Base-by-base conservation (phyloP, 2,888 invertebrate species). In the Megamerina dolium region DNA sequence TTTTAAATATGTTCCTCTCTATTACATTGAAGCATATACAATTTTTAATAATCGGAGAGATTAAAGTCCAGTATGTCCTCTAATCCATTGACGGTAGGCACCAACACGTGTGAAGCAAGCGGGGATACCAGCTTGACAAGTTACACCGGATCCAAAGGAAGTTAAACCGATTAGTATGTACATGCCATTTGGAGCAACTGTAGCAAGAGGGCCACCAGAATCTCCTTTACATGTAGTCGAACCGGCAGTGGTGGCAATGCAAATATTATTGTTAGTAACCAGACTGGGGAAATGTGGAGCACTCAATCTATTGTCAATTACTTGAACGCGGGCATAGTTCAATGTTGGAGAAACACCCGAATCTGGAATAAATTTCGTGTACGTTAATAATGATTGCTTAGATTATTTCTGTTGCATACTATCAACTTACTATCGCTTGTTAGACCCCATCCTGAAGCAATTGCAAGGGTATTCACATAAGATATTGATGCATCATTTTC, bases 361-460 rank as follows among this genome's bases (percentile, higher is more conserved):
- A n/a, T n/a, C n/a, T n/a, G n/a, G n/a, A n/a, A n/a, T n/a, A n/a
- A n/a, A n/a, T n/a, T n/a, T n/a, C n/a, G n/a, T n/a, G n/a, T n/a
- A n/a, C n/a, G n/a, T n/a, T n/a, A n/a, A n/a, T n/a, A n/a, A n/a
- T n/a, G n/a, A n/a, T n/a, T n/a, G n/a, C n/a, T n/a, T n/a, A n/a
- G n/a, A n/a, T n/a, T n/a, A n/a, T n/a, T n/a, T n/a, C n/a, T n/a
- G n/a, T n/a, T n/a, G n/a, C n/a, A n/a, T n/a, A n/a, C n/a, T n/a
- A n/a, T n/a, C n/a, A n/a, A n/a, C n/a, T n/a, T n/a, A n/a, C n/a
- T n/a, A n/a, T n/a, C n/a, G n/a, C n/a, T n/a, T n/a, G n/a, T n/a
- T n/a, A n/a, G n/a, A n/a, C n/a, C n/a, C 74, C 74, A 75, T 19
- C 75, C 75, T 45, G 70, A 70, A 27, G 69, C 70, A 13, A 60